Evolutionary conservation across 2,888 invertebrate species (phyloP), one percentile per base, ranked within the genome.

Genomic region (Coleophora deauratella): DNA sequence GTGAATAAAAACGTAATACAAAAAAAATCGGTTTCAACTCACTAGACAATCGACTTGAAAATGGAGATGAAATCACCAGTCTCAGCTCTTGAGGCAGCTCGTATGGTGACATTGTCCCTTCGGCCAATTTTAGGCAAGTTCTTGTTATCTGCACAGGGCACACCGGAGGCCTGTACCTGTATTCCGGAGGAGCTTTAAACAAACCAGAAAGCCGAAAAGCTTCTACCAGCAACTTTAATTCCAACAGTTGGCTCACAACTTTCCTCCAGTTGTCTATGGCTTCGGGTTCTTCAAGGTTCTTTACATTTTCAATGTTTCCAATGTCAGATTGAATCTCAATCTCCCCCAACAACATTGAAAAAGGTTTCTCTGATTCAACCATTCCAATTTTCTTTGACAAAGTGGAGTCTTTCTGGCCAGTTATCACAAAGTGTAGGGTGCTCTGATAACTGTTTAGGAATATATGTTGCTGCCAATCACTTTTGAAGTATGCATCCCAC

Each of bases 41-140:
- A 85, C 86, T 58, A 28, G 80, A 68, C 27, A 85, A 49, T 55
- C 74, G 79, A 46, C 68, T 74, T 41, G 70, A 48, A 11, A 67
- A 53, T 4, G 82, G 73, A 27, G 82, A 79, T 0, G 84, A 72
- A 33, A 85, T 82, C 8, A 92, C 73, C 41, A 88, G 72, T 38
- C 90, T 86, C 59, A 93, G 88, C 56, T 92, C 90, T 36, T 86
- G 79, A 1, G 89, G 90, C 51, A 93, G 66, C 44, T 91, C 88
- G 54, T 89, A 87, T 0, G 91, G 91, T 32, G 86, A 78, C 31
- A 88, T 75, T 3, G 86, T 75, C 2, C 89, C 89, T 63, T 92
- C 91, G 0, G 91, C 91, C 40, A 92, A 62, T 56, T 85, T 87
- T 50, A 89, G 72, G 49, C 90, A 91, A 1, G 91, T 79, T 62